A percentile compares a stretch with the other conserved stretches of the same genome.
These are phyloP conservation scores for Eptesicus fuscus DNA, from an alignment of 2,113 vertebrate species.

Conservation along the genomic window DNA sequence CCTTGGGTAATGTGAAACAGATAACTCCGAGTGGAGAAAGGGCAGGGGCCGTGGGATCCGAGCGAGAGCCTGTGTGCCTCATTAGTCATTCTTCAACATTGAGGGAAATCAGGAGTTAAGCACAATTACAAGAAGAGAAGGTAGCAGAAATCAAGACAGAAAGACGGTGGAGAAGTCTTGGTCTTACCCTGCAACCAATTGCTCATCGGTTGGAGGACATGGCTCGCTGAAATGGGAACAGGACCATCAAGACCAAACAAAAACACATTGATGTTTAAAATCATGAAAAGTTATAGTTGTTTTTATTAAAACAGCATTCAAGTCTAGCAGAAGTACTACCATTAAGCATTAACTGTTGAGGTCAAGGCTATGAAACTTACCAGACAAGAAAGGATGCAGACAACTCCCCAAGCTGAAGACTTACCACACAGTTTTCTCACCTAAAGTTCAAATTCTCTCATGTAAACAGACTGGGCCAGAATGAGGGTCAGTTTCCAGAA, in stretches of 20 bases:
- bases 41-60: not conserved
- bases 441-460: not conserved
- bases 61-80: constrained; percentile 37
- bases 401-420: not conserved
- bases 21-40: not conserved
- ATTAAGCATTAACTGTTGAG: constrained; percentile 30
- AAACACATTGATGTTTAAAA: constrained; percentile 78
- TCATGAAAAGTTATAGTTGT: constrained; percentile 72
- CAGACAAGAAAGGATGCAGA: not conserved
- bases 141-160: constrained; percentile 85
- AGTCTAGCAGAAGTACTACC: constrained; percentile 58
- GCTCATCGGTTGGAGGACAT: constrained; percentile 93
- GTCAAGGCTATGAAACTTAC: constrained; percentile 49
- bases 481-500: not conserved
- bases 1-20: not conserved
- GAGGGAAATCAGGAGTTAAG: constrained; percentile 77
- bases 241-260: constrained; percentile 85
- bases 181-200: constrained; percentile 98
- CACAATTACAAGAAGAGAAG: constrained; percentile 78
- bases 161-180: constrained; percentile 82
- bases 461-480: not conserved
- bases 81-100: constrained; percentile 72
- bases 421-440: constrained; percentile 26
- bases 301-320: constrained; percentile 61
- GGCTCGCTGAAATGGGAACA: constrained; percentile 96